Conservation (phyloP, 1,140 invertebrate genomes). For the Lordiphosa collinella region DNA sequence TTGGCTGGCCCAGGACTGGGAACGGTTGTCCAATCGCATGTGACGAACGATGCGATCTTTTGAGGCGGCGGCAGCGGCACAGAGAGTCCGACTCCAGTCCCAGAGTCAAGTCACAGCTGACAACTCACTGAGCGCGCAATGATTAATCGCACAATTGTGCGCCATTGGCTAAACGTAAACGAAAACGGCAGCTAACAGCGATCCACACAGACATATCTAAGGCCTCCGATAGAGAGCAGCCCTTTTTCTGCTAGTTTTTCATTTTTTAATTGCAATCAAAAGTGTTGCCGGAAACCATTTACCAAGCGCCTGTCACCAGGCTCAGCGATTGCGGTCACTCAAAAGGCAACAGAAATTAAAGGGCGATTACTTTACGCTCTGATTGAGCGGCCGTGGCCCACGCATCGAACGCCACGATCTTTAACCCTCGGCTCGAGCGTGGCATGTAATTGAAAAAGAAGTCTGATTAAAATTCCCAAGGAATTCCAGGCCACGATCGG, state of each 20-base stretch:
- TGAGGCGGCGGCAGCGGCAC: slow-evolving; percentile 39
- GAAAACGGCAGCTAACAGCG: slow-evolving; percentile 18
- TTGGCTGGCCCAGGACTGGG: slow-evolving; percentile 38
- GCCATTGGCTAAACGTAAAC: slow-evolving; percentile 28
- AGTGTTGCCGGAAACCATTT: slow-evolving; percentile 77
- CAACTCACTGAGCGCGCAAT: slow-evolving; percentile 76
- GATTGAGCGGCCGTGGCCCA: slow-evolving; percentile 49
- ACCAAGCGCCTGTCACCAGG: slow-evolving; percentile 64
- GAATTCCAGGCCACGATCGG: slow-evolving; percentile 43
- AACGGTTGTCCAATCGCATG: slow-evolving; percentile 73
- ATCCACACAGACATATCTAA: slow-evolving; percentile 41
- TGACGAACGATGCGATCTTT: slow-evolving; percentile 72
- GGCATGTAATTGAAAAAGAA: slow-evolving; percentile 74
- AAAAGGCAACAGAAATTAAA: slow-evolving; percentile 7
- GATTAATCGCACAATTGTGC: slow-evolving; percentile 77
- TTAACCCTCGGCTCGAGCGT: slow-evolving; percentile 53
- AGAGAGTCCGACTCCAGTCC: slow-evolving; percentile 13
- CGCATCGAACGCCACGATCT: slow-evolving; percentile 22
- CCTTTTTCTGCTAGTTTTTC: slow-evolving; percentile 60
- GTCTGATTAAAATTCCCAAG: slow-evolving; percentile 71
- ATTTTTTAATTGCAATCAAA: slow-evolving; percentile 75
- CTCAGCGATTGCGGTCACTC: slow-evolving; percentile 34
- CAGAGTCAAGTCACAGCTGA: slow-evolving; percentile 63
- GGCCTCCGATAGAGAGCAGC: slow-evolving; percentile 10
- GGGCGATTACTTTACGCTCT: slow-evolving; percentile 48